Evolutionary conservation across 2,113 vertebrate genomes (phyloP).

Genomic region (Melanerpes aurifrons): DNA sequence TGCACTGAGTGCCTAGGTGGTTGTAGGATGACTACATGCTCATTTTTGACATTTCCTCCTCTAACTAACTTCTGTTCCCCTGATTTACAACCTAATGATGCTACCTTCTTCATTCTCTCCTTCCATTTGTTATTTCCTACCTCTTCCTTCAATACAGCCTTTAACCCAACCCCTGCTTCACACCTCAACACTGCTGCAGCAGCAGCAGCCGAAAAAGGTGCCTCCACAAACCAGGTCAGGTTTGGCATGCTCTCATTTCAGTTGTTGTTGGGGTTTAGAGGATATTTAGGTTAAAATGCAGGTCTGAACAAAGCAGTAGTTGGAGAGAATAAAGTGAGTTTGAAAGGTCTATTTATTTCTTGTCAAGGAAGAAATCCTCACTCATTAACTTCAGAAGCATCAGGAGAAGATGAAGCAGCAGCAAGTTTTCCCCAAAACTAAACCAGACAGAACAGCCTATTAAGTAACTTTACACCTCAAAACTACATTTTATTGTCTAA

Average conservation of each 20-base stretch:
- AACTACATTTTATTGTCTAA: not conserved
- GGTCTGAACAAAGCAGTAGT: not conserved
- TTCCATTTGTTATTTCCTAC: not conserved
- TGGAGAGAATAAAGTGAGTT: not conserved
- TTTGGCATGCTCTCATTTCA: not conserved
- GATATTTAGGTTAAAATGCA: not conserved
- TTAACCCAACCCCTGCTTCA: not conserved
- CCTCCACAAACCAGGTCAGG: not conserved
- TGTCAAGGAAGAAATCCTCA: not conserved
- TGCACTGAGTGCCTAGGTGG: rapidly evolving
- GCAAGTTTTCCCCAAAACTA: not conserved
- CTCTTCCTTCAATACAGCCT: not conserved
- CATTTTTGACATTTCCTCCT: not conserved
- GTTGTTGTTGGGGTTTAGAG: not conserved
- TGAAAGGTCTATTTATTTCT: not conserved
- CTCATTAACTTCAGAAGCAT: not conserved
- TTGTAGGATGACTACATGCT: not conserved
- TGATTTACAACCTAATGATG: not conserved
- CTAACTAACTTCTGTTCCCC: not conserved
- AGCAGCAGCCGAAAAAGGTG: not conserved
- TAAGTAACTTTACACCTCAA: not conserved
- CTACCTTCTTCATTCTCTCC: not conserved
- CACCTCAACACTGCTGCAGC: rapidly evolving
- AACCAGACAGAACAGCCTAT: not conserved
- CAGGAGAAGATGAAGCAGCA: not conserved